Percentiles rank a stretch among this genome's conserved stretches.
These are phyloP conservation scores for Scleropages formosus DNA, from an alignment of 2,797 vertebrate species.

Conservation along the genomic window DNA sequence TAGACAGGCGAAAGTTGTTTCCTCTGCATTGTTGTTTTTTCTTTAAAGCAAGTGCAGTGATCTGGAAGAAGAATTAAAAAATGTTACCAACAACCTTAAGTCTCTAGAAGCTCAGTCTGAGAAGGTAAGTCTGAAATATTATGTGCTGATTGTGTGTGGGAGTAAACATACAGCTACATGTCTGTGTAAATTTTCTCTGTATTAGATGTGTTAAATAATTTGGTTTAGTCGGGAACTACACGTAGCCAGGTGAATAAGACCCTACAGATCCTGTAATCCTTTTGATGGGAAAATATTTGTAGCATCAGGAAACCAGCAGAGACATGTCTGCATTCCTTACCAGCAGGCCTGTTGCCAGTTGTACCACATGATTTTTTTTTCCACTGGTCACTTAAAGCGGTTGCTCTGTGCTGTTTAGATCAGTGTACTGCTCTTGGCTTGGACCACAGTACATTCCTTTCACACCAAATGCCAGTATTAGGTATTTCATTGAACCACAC, in stretches of 20 bases:
- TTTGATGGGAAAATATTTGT: background rate
- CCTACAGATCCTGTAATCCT: background rate
- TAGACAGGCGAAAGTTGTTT: too few species aligned
- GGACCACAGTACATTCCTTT: background rate
- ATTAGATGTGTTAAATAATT: background rate
- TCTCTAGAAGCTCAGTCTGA: conserved; percentile 95
- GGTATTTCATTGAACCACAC: background rate
- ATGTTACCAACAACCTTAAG: conserved; percentile 95
- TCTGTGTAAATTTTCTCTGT: background rate
- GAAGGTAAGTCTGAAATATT: conserved; percentile 68
- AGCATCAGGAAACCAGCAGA: too few species aligned
- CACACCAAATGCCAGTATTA: background rate
- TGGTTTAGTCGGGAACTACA: background rate
- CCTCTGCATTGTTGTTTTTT: background rate
- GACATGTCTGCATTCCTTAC: background rate
- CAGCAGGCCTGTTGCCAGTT: background rate
- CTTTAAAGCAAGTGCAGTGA: conserved; percentile 83
- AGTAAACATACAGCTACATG: too few species aligned
- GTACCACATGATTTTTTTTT: background rate
- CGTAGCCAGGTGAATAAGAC: background rate
- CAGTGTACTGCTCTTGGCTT: too few species aligned
- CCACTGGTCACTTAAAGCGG: background rate
- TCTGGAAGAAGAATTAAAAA: conserved; percentile 94
- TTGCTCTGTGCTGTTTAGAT: background rate
- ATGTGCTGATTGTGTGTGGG: too few species aligned